These are phyloP conservation scores for Agrotis segetum DNA, from an alignment of 2,888 invertebrate genomes.

Conservation along the genomic window DNA sequence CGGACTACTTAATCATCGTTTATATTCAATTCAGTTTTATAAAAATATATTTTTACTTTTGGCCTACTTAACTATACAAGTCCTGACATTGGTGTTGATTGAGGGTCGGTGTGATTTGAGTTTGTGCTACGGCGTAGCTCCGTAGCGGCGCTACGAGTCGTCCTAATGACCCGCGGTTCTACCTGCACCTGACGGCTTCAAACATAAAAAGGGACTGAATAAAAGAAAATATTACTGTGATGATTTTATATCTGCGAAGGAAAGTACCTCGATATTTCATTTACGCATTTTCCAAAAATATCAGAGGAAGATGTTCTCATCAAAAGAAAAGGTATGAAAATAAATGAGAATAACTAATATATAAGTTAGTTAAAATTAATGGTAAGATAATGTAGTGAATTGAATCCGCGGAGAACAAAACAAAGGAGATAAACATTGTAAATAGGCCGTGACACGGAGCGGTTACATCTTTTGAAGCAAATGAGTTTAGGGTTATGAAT, in stretches of 20 bases:
- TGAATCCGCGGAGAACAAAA: conserved; percentile 21
- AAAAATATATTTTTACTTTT: conserved; percentile 49
- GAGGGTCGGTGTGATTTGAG: conserved; percentile 74
- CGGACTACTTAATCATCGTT: conserved; percentile 34
- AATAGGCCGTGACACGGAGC: conserved; percentile 45
- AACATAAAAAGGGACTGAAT: conserved; percentile 76
- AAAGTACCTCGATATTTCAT: conserved; percentile 55
- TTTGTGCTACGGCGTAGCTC: conserved; percentile 65
- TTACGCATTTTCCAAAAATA: conserved; percentile 40
- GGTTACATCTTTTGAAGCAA: conserved; percentile 52
- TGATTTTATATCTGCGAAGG: conserved; percentile 68
- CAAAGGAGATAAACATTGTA: conserved; percentile 38
- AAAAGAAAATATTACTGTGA: conserved; percentile 75
- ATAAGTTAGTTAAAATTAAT: conserved; percentile 16
- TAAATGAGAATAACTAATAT: conserved; percentile 19
- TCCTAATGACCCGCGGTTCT: conserved; percentile 81
- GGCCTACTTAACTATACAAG: conserved; percentile 53
- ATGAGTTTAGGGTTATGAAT: conserved; percentile 51
- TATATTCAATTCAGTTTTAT: conserved; percentile 33
- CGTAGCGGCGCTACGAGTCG: conserved; percentile 69
- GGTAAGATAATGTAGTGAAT: conserved; percentile 23
- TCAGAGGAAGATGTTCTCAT: conserved; percentile 25
- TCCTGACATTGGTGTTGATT: conserved; percentile 71
- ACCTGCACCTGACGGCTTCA: conserved; percentile 82
- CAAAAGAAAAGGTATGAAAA: conserved; percentile 13